Conservation (phyloP, 2,113 vertebrate genomes). For the Butorides virescens region DNA sequence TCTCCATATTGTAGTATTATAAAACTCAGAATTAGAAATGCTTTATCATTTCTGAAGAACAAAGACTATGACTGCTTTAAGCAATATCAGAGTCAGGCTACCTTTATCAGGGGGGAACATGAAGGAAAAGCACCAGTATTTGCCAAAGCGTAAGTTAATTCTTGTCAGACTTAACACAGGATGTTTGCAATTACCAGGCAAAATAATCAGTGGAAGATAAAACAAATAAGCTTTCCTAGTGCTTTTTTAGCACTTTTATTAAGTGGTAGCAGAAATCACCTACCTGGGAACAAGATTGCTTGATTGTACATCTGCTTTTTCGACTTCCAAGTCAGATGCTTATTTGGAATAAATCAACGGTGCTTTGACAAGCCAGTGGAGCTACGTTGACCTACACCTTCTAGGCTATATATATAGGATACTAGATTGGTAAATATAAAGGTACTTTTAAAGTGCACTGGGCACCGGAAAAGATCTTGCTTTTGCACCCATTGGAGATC, state of each 20-base stretch:
- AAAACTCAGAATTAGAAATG: slow-evolving; percentile 71
- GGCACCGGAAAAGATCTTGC: not conserved
- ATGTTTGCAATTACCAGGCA: slow-evolving; percentile 20
- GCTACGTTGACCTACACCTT: not conserved
- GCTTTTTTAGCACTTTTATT: not conserved
- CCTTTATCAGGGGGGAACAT: slow-evolving; percentile 49
- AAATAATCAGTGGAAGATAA: slow-evolving; percentile 7
- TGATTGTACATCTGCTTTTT: not conserved
- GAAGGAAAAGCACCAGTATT: slow-evolving; percentile 64
- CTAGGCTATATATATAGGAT: not conserved
- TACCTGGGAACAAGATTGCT: not conserved
- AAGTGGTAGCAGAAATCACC: not conserved
- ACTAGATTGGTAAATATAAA: not conserved
- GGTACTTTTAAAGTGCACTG: not conserved
- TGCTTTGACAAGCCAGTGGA: not conserved
- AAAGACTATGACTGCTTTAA: slow-evolving; percentile 54
- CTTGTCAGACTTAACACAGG: slow-evolving; percentile 53
- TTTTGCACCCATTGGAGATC: not conserved
- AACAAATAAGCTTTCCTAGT: not conserved
- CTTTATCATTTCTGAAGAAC: slow-evolving; percentile 70
- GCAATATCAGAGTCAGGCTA: slow-evolving; percentile 66
- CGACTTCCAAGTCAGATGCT: not conserved
- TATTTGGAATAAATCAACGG: not conserved
- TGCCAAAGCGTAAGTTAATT: slow-evolving; percentile 64
- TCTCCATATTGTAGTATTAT: slow-evolving; percentile 67